Conservation (phyloP, 2,888 invertebrate species). For the Pogonocherus hispidulus region DNA sequence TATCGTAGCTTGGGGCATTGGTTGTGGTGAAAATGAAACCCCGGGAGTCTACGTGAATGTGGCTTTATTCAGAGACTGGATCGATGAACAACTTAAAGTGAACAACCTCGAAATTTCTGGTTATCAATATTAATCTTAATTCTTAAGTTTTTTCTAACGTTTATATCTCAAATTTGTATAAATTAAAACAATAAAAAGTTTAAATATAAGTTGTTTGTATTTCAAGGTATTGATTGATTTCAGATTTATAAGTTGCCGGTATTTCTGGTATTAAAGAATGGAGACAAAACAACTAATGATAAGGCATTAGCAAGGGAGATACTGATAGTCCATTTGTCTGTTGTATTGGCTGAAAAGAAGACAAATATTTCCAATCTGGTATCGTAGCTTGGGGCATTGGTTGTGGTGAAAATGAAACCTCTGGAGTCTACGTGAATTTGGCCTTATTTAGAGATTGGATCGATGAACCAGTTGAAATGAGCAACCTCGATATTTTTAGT, state of each 20-base stretch:
- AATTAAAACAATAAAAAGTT: not conserved
- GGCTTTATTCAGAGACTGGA: conserved; percentile 67
- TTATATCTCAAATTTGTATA: conserved; percentile 17
- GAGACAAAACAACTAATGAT: not conserved
- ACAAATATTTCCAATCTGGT: conserved; percentile 77
- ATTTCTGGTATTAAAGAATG: not conserved
- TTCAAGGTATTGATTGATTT: too few relatives aligned
- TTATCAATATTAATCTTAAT: conserved; percentile 31
- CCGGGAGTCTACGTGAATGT: conserved; percentile 86
- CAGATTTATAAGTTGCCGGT: not conserved
- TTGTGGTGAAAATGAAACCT: conserved; percentile 77
- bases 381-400: conserved; percentile 89
- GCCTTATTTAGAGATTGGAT: conserved; percentile 67
- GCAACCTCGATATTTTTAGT: conserved; percentile 32
- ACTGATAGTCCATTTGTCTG: conserved; percentile 76
- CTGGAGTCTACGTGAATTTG: conserved; percentile 84
- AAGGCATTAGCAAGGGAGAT: conserved; percentile 77
- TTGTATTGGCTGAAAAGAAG: conserved; percentile 69
- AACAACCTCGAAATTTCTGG: conserved; percentile 33
- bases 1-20: conserved; percentile 88
- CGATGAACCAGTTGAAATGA: conserved; percentile 41
- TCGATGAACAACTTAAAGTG: conserved; percentile 44
- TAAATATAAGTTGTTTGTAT: not conserved
- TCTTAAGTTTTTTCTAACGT: conserved; percentile 12
- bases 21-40: conserved; percentile 77